A percentile compares a stretch with the other conserved stretches of the same genome.
Evolutionary conservation across 2,113 vertebrate genomes (phyloP).

Genomic region (Ptilonorhynchus violaceus): DNA sequence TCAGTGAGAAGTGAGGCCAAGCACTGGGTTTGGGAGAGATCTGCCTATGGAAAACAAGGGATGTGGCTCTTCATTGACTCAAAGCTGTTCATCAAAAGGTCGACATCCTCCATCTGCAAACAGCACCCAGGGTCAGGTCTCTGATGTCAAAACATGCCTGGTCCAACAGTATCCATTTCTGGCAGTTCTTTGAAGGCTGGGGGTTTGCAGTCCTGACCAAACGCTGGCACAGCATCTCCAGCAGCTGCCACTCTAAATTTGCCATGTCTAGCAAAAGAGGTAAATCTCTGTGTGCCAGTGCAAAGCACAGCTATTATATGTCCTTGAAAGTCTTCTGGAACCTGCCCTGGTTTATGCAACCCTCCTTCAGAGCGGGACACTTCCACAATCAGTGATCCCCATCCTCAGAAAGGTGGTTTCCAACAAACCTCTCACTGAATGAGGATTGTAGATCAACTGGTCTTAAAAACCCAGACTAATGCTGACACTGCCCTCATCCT

Average conservation of each 20-base stretch:
- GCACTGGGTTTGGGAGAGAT: background rate
- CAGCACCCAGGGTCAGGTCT: background rate
- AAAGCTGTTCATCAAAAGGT: background rate
- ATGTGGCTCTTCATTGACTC: background rate
- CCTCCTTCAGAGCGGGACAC: background rate
- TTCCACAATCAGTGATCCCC: background rate
- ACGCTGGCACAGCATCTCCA: background rate
- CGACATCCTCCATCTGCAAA: conserved; percentile 1
- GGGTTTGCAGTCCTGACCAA: background rate
- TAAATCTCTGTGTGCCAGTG: background rate
- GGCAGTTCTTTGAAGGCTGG: background rate
- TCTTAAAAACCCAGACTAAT: background rate
- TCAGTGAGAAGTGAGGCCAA: background rate
- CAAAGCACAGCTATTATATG: background rate
- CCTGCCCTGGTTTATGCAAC: background rate
- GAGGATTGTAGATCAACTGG: background rate
- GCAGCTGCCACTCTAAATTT: background rate
- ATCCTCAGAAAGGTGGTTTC: background rate
- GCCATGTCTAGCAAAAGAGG: background rate
- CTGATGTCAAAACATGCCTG: background rate
- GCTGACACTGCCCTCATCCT: background rate
- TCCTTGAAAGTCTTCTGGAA: background rate
- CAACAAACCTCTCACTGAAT: background rate
- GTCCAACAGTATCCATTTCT: background rate
- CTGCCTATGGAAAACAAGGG: background rate